phyloP scores from a whole-genome alignment of 2,888 invertebrate species.

The Synergus umbraculus region DNA sequence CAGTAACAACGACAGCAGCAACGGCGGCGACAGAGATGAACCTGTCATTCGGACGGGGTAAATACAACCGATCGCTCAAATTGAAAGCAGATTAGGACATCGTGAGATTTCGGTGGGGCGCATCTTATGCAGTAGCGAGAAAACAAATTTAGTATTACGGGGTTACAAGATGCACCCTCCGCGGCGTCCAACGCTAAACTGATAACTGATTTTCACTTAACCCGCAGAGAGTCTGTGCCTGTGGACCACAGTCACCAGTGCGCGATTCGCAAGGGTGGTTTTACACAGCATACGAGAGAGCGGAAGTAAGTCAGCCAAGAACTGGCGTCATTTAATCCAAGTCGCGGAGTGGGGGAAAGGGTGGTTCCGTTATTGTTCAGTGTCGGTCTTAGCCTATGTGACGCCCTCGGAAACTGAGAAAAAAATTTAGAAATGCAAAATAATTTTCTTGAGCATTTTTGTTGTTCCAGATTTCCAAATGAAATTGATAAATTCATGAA shows the following conservation, averaged over 20 bases:
- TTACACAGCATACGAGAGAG: not conserved
- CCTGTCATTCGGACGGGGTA: conserved; percentile 19
- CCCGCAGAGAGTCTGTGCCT: conserved; percentile 15
- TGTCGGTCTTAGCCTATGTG: too few relatives aligned
- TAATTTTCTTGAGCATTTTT: too few relatives aligned
- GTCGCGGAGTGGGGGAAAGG: not conserved
- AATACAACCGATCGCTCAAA: not conserved
- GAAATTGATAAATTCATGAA: too few relatives aligned
- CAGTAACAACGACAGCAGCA: conserved; percentile 27
- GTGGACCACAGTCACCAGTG: not conserved
- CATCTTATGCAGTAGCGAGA: conserved; percentile 42
- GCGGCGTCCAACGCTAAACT: conserved; percentile 76
- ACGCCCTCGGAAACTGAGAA: too few relatives aligned
- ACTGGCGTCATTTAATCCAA: not conserved
- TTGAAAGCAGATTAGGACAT: conserved; percentile 26
- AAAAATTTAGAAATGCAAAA: too few relatives aligned
- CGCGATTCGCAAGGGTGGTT: conserved; percentile 37
- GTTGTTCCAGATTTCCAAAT: too few relatives aligned
- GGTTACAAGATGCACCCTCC: conserved; percentile 68
- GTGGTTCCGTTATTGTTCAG: too few relatives aligned
- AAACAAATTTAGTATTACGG: not conserved
- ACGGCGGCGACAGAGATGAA: not conserved
- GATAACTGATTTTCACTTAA: conserved; percentile 67
- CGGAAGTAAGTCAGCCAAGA: not conserved
- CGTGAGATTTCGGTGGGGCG: conserved; percentile 25